Conservation (phyloP, 2,888 invertebrate genomes). For the Chrysina gloriosa region DNA sequence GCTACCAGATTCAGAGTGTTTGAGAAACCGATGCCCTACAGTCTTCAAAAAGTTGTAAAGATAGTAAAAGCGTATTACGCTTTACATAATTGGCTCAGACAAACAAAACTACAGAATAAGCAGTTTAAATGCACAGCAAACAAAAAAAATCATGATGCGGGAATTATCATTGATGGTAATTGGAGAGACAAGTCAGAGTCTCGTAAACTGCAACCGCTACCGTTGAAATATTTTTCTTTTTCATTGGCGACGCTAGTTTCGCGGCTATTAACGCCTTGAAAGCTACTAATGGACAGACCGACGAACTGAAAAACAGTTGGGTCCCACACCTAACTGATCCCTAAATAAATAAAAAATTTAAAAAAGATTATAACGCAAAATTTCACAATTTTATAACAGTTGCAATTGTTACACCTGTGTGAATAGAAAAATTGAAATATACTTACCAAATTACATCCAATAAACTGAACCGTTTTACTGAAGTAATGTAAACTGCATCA, state of each 20-base stretch:
- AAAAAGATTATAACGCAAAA: too few relatives aligned
- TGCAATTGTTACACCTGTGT: too few relatives aligned
- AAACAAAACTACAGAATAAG: slow-evolving; percentile 27
- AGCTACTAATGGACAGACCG: neutral
- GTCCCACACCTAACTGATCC: too few relatives aligned
- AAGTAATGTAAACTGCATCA: too few relatives aligned
- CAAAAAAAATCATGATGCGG: slow-evolving; percentile 36
- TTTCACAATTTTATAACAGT: too few relatives aligned
- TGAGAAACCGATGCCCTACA: slow-evolving; percentile 46
- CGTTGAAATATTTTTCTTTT: neutral
- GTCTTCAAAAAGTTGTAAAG: slow-evolving; percentile 45
- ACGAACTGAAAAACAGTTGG: too few relatives aligned
- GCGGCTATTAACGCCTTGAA: neutral
- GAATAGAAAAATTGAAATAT: too few relatives aligned
- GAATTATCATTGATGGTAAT: slow-evolving; percentile 34
- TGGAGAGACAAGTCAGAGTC: slow-evolving; percentile 31
- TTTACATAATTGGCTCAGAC: slow-evolving; percentile 48
- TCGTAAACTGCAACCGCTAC: slow-evolving; percentile 20
- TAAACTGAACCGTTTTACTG: too few relatives aligned
- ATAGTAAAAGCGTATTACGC: slow-evolving; percentile 47
- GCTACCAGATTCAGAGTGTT: slow-evolving; percentile 46
- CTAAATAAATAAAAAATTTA: too few relatives aligned
- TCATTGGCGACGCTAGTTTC: neutral
- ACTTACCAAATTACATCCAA: too few relatives aligned
- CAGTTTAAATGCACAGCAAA: slow-evolving; percentile 34